phyloP scores from a whole-genome alignment of 2,888 invertebrate species.

The Protophormia terraenovae region DNA sequence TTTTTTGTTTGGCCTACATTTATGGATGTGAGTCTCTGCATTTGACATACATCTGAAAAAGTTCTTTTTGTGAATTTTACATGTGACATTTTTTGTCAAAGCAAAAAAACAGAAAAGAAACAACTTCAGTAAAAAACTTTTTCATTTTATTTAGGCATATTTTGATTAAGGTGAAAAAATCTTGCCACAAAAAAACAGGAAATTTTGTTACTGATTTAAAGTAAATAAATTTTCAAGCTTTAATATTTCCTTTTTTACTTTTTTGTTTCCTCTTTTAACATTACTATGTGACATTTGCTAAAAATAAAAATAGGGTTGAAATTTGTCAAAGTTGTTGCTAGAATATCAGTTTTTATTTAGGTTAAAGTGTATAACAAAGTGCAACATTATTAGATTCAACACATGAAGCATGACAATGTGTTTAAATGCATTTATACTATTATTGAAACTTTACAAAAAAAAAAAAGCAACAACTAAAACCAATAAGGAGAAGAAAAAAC shows the following conservation, averaged over 20 bases:
- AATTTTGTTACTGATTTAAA: neutral
- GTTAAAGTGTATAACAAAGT: constrained; percentile 46
- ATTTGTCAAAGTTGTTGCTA: neutral
- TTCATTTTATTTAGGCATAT: constrained; percentile 33
- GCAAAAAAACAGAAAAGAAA: neutral
- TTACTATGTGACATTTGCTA: constrained; percentile 30
- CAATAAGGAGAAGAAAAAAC: neutral
- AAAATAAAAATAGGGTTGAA: neutral
- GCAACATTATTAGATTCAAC: constrained; percentile 43
- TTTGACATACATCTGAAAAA: neutral
- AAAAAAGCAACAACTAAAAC: neutral
- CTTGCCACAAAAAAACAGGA: neutral
- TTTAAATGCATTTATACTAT: constrained; percentile 32
- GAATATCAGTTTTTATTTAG: constrained; percentile 39
- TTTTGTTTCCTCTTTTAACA: neutral
- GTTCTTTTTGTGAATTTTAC: constrained; percentile 15
- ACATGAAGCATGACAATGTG: constrained; percentile 57
- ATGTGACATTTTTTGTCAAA: constrained; percentile 9
- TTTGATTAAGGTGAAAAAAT: constrained; percentile 25
- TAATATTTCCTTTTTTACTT: too few relatives aligned
- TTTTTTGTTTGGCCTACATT: too few relatives aligned
- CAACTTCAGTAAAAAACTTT: too few relatives aligned
- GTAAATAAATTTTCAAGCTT: neutral
- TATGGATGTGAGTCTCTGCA: neutral
- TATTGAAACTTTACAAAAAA: constrained; percentile 16